Evolutionary conservation across 2,797 vertebrate genomes (phyloP).

Genomic region (Pipistrellus pipistrellus): DNA sequence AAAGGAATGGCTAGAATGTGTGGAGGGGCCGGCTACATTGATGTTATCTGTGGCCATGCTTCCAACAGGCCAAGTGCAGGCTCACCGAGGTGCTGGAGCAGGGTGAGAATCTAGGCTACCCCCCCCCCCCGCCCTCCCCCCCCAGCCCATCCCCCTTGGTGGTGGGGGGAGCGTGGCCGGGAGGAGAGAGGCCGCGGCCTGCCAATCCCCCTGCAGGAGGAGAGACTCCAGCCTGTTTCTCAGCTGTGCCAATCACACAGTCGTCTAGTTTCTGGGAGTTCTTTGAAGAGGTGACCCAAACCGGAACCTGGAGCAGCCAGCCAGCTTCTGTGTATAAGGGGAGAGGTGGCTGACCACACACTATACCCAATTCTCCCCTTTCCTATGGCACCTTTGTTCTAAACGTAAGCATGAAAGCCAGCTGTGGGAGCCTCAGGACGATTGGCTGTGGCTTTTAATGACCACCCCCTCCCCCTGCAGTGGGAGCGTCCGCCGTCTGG

Average conservation of each 20-base stretch:
- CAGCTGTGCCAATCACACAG: neutral
- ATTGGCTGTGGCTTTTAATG: neutral
- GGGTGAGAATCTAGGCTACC: too few species aligned
- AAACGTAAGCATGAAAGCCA: neutral
- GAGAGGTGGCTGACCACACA: neutral
- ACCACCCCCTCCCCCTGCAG: too few species aligned
- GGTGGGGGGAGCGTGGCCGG: neutral
- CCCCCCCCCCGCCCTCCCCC: too few species aligned
- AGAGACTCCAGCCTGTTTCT: neutral
- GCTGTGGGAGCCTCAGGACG: neutral
- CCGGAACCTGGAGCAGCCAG: conserved; percentile 2
- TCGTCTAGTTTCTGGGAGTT: conserved; percentile 2
- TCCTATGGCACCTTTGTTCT: conserved; percentile 19
- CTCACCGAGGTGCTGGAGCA: neutral
- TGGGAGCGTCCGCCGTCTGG: neutral
- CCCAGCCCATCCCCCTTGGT: too few species aligned
- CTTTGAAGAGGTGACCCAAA: conserved; percentile 45
- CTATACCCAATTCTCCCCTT: neutral
- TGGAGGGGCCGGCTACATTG: accelerated
- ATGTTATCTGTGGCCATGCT: accelerated
- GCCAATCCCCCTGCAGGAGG: neutral
- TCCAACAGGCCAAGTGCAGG: neutral
- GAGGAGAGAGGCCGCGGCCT: neutral
- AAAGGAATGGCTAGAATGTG: neutral
- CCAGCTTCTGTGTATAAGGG: neutral